Conservation (phyloP, 2,113 vertebrate species). For the Microcebus jonahi region DNA sequence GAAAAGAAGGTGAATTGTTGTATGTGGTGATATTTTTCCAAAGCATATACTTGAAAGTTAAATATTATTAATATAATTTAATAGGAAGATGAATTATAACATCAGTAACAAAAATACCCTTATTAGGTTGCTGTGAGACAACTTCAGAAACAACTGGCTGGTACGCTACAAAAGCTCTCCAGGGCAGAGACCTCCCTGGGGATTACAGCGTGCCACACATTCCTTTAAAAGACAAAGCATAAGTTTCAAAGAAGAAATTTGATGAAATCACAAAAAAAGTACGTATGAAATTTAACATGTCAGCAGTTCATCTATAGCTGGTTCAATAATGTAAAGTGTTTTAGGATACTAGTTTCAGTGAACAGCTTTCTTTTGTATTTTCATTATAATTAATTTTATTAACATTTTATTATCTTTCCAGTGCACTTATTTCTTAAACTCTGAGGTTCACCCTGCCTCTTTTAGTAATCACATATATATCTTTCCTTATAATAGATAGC, state of each 20-base stretch:
- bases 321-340: neutral
- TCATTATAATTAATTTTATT: neutral
- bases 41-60: neutral
- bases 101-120: constrained; percentile 43
- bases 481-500: neutral
- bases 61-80: neutral
- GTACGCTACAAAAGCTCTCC: constrained; percentile 92
- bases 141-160: constrained; percentile 92
- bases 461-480: neutral
- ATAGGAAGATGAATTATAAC: neutral
- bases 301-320: neutral
- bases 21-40: neutral
- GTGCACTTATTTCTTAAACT: neutral
- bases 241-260: constrained; percentile 87
- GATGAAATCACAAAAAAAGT: constrained; percentile 89
- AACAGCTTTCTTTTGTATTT: neutral
- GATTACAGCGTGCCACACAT: constrained; percentile 87
- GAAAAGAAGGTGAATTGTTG: neutral
- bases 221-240: constrained; percentile 90
- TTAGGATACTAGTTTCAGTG: neutral
- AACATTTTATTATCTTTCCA: neutral
- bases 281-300: constrained; percentile 74
- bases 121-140: constrained; percentile 87
- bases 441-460: neutral
- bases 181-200: constrained; percentile 94